Base-by-base conservation (phyloP, 2,797 vertebrate genomes). In the Cryptoprocta ferox region DNA sequence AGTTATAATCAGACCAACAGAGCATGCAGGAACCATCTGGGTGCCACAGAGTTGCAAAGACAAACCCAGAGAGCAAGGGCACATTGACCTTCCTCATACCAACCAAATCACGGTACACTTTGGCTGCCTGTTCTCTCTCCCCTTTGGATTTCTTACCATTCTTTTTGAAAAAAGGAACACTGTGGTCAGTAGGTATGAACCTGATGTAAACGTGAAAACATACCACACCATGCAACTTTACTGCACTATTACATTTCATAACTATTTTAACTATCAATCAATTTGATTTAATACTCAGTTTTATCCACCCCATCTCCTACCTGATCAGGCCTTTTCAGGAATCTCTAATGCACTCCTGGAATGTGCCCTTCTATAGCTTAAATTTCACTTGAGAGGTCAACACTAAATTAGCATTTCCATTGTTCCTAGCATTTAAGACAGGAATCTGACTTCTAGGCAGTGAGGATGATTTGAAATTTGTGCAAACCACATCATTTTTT, bases 21-120 rank as follows among this genome's bases (percentile, higher is more conserved):
- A 99, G 99, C 99, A 99, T 96, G 98, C 93, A 98, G 97, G 95
- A 98, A 97, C 99, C 99, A 99, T 99, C 99, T 99, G 99, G 98
- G 97, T 97, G 97, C 98, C 95, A 81, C 97, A 97, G 98, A 98
- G 63, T n/a, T 87, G 92, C 71, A 73, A 91, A 98, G 94, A 97
- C 61, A 97, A 95, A 97, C 70, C 59, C 89, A 97, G 92, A 98
- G 84, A 98, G 79, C 97, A 98, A 99, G 98, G 98, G 95, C 98
- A 98, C 61, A 16, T 42, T 86, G 98, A 97, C 95, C 95, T 98
- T 98, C 96, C 80, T 88, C 1, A 81, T 80, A 86, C 70, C 66
- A 32, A 86, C 70, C 66, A 32, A 65, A 83, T 15, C 79, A 56
- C 11, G 96, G 96, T 15, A 97, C 97, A 92, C 35, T 97, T 96